These are phyloP conservation scores for Hydrolagus affinis DNA, from an alignment of 2,113 vertebrate genomes.

Conservation along the genomic window DNA sequence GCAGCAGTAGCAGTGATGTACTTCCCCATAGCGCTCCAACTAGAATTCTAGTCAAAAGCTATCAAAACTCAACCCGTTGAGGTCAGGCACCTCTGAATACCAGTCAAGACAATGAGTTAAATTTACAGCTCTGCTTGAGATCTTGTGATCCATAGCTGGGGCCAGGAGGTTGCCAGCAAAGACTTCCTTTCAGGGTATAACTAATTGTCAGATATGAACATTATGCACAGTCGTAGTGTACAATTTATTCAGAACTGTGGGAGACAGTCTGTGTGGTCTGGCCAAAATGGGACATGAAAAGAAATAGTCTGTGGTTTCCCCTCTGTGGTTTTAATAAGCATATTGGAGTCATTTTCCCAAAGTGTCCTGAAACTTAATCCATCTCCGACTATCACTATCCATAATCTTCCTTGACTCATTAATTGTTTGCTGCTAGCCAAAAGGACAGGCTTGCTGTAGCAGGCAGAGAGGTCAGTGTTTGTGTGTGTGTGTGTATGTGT, in stretches of 20 bases:
- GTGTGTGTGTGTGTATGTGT: too few relatives aligned
- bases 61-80: not conserved
- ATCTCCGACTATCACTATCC: not conserved
- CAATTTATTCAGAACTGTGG: not conserved
- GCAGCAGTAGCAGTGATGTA: not conserved
- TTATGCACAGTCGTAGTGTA: not conserved
- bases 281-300: not conserved
- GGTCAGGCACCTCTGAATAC: not conserved
- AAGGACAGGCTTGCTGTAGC: not conserved
- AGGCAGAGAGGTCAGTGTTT: too few relatives aligned
- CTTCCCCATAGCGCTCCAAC: not conserved
- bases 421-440: not conserved
- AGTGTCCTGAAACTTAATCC: not conserved
- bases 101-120: not conserved
- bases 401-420: not conserved
- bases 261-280: not conserved
- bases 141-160: not conserved
- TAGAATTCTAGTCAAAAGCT: not conserved
- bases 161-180: not conserved
- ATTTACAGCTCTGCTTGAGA: not conserved
- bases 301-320: not conserved
- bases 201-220: constrained; percentile 13
- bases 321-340: not conserved
- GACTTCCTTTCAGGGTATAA: not conserved
- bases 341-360: not conserved